Evolutionary conservation across 2,888 invertebrate species (phyloP).

Genomic region (Calliopum simillimum): DNA sequence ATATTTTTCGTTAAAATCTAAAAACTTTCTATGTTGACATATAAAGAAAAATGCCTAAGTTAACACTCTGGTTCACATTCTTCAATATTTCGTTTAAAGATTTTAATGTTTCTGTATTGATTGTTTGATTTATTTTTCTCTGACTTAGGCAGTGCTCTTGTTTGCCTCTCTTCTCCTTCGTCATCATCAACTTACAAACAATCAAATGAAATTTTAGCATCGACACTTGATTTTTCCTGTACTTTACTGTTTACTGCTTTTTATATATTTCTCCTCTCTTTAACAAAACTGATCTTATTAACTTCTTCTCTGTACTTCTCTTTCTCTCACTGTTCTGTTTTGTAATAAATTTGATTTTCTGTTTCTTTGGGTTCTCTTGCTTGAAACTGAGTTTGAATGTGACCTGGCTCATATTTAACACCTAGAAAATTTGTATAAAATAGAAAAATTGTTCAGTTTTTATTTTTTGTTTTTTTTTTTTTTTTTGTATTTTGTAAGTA

Average conservation of each 20-base stretch:
- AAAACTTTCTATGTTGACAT: conserved; percentile 3
- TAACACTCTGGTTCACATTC: conserved; percentile 17
- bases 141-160: conserved; percentile 20
- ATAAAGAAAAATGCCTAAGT: conserved; percentile 29
- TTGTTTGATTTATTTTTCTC: neutral
- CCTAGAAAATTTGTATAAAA: conserved; percentile 64
- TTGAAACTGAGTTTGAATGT: conserved; percentile 56
- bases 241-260: conserved; percentile 15
- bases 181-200: conserved; percentile 23
- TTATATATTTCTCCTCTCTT: conserved; percentile 14
- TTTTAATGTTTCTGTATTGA: neutral
- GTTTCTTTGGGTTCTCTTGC: conserved; percentile 57
- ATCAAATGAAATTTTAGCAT: conserved; percentile 25
- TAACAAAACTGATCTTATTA: conserved; percentile 18
- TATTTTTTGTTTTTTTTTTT: conserved; percentile 61
- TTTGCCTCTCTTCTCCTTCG: conserved; percentile 21
- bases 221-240: conserved; percentile 13
- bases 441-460: conserved; percentile 52
- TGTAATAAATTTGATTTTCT: conserved; percentile 48
- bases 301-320: conserved; percentile 8
- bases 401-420: conserved; percentile 61
- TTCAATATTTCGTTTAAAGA: neutral
- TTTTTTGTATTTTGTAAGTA: conserved; percentile 42
- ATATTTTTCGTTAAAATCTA: conserved; percentile 20
- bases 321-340: conserved; percentile 40